A percentile compares a stretch with the other conserved stretches of the same genome.
Conservation (phyloP, 2,888 invertebrate genomes). For the Caenorhabditis becei region DNA sequence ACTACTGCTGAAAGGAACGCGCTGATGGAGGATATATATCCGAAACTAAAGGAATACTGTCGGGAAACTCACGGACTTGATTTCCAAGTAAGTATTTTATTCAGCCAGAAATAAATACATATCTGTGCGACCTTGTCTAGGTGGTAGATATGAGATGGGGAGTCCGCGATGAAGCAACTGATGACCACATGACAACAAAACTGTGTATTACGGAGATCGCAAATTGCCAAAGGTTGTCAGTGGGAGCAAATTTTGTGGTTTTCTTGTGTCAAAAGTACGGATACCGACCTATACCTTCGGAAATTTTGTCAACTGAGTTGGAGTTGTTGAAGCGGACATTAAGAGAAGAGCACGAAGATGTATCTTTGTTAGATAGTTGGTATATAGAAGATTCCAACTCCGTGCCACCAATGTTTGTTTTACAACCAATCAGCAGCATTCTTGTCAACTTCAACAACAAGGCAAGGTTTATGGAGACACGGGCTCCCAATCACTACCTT, state of each 20-base stretch:
- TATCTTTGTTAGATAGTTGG: slow-evolving; percentile 68
- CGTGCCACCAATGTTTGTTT: slow-evolving; percentile 93
- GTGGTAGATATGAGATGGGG: slow-evolving; percentile 99
- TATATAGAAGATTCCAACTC: slow-evolving; percentile 97
- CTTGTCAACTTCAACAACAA: slow-evolving; percentile 98
- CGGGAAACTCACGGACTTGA: slow-evolving; percentile 96
- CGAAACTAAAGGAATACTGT: slow-evolving; percentile 94
- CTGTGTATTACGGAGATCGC: slow-evolving; percentile 98
- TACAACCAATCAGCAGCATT: slow-evolving; percentile 97
- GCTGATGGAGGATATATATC: slow-evolving; percentile 97
- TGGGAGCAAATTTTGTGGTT: slow-evolving; percentile 98
- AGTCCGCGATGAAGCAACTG: slow-evolving; percentile 96
- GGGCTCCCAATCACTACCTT: no score
- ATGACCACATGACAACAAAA: slow-evolving; percentile 99
- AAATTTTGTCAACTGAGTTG: slow-evolving; percentile 93
- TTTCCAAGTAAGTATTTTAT: slow-evolving; percentile 89
- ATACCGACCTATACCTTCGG: slow-evolving; percentile 96
- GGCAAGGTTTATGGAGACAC: no score
- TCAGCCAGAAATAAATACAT: no score
- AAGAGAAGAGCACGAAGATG: slow-evolving; percentile 74
- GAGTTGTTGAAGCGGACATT: slow-evolving; percentile 91
- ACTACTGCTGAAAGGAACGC: slow-evolving; percentile 98
- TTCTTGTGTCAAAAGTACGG: slow-evolving; percentile 98
- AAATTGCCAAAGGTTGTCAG: slow-evolving; percentile 95
- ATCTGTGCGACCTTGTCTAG: no score